Conservation (phyloP, 1,140 invertebrate species). For the Hypothenemus hampei region DNA sequence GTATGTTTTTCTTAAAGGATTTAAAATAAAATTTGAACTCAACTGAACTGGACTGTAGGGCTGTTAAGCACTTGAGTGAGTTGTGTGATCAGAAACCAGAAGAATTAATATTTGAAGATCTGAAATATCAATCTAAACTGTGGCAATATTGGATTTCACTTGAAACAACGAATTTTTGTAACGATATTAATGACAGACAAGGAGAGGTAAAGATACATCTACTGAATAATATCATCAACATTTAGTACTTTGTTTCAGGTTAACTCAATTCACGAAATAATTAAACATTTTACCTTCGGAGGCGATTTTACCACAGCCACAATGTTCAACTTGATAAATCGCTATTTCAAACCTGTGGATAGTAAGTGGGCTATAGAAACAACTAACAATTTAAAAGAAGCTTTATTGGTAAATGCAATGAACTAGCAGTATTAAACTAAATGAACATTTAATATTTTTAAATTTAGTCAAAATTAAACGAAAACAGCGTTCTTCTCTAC, state of each 20-base stretch:
- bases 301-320: conserved; percentile 62
- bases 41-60: conserved; percentile 24
- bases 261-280: conserved; percentile 52
- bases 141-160: conserved; percentile 73
- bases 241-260: conserved; percentile 32
- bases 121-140: conserved; percentile 59
- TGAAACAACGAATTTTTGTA: conserved; percentile 60
- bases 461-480: conserved; percentile 61
- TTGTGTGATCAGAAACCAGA: conserved; percentile 31
- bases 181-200: conserved; percentile 57
- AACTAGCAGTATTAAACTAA: neutral
- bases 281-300: conserved; percentile 52
- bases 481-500: conserved; percentile 80
- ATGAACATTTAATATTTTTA: neutral
- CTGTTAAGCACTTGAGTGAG: conserved; percentile 33
- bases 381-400: conserved; percentile 55
- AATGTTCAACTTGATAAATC: conserved; percentile 61
- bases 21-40: conserved; percentile 48
- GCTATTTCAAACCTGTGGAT: conserved; percentile 58
- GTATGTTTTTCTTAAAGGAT: conserved; percentile 34
- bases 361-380: conserved; percentile 57
- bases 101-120: conserved; percentile 52
- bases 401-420: conserved; percentile 53
- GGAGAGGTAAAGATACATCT: conserved; percentile 41
- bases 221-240: no score